Evolutionary conservation across 2,888 invertebrate genomes (phyloP).

Genomic region (Cerastis leucographa): DNA sequence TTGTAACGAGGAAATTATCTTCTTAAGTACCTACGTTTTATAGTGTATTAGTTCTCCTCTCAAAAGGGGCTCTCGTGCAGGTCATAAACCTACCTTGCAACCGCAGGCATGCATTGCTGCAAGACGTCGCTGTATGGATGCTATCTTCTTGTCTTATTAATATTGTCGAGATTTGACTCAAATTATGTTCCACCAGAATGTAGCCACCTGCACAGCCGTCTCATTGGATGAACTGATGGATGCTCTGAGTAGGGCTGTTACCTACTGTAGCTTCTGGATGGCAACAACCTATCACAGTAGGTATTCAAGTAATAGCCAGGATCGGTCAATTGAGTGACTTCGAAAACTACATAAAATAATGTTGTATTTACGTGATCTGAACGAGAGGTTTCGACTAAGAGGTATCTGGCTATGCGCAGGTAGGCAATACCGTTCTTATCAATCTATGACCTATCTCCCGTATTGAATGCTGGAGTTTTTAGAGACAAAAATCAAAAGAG

Average conservation of each 20-base stretch:
- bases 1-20: not conserved
- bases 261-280: not conserved
- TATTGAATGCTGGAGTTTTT: not conserved
- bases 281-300: not conserved
- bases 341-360: not conserved
- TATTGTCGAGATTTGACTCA: not conserved
- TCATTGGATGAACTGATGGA: not conserved
- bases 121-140: not conserved
- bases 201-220: not conserved
- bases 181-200: not conserved
- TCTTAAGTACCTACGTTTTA: not conserved
- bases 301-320: not conserved
- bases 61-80: not conserved
- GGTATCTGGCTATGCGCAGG: not conserved
- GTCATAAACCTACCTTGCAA: not conserved
- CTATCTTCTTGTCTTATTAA: not conserved
- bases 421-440: not conserved
- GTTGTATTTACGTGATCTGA: not conserved
- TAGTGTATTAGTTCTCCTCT: not conserved
- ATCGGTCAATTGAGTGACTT: not conserved
- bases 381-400: not conserved
- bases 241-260: not conserved
- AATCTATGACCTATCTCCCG: not conserved
- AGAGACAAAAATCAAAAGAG: not conserved
- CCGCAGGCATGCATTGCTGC: not conserved